phyloP scores from a whole-genome alignment of 2,888 invertebrate genomes.

The Leptopterna dolabrata region DNA sequence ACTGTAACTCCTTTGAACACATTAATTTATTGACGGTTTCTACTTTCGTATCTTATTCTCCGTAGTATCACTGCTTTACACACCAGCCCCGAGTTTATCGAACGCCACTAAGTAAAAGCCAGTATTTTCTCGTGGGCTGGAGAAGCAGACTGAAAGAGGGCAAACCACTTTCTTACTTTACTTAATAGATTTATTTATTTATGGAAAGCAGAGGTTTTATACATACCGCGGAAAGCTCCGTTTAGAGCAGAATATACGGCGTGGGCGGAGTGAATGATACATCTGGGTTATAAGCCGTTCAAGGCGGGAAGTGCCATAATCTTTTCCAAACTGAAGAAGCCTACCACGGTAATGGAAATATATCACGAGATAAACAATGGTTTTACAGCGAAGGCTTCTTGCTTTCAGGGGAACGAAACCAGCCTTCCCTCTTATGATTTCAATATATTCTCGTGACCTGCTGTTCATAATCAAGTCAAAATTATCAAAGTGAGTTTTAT shows the following conservation, averaged over 20 bases:
- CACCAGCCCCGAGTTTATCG: neutral
- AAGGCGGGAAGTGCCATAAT: neutral
- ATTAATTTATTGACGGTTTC: no score
- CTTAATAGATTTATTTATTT: constrained; percentile 51
- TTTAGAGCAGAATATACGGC: constrained; percentile 44
- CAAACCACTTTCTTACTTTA: constrained; percentile 37
- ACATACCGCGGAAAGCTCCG: constrained; percentile 38
- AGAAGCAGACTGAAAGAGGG: constrained; percentile 22
- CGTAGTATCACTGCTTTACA: no score
- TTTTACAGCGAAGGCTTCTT: constrained; percentile 13
- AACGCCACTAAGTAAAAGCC: constrained; percentile 1
- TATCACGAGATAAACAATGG: constrained; percentile 38
- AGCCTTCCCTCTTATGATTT: neutral
- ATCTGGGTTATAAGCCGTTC: constrained; percentile 33
- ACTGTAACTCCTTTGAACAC: no score
- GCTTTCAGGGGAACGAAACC: neutral
- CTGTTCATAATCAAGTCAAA: no score
- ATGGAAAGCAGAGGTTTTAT: constrained; percentile 50
- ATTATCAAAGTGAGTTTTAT: no score
- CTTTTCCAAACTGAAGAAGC: constrained; percentile 15
- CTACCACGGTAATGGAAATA: constrained; percentile 35
- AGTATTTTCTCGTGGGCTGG: neutral
- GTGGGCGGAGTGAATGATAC: constrained; percentile 43
- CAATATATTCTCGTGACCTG: neutral
- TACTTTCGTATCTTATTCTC: no score